These are phyloP conservation scores for Phania funesta DNA, from an alignment of 2,888 invertebrate genomes.

Conservation along the genomic window DNA sequence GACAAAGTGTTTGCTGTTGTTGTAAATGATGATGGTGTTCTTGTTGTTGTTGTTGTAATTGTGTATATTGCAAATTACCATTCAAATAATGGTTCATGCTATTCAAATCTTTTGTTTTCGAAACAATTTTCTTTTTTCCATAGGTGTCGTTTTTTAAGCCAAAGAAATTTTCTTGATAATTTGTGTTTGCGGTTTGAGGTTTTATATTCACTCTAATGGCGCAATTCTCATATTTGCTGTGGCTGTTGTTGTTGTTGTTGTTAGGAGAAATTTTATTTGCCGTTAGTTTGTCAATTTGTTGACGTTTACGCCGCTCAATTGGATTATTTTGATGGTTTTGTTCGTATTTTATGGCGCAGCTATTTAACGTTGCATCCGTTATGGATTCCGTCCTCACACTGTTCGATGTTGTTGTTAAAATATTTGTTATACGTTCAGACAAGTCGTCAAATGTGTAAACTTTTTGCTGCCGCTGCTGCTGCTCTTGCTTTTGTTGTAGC, in stretches of 20 bases:
- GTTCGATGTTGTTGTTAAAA: slow-evolving; percentile 18
- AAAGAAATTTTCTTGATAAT: not conserved
- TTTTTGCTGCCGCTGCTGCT: slow-evolving; percentile 29
- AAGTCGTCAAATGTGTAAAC: not conserved
- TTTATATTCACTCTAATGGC: slow-evolving; percentile 76
- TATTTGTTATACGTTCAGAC: not conserved
- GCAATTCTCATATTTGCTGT: slow-evolving; percentile 65
- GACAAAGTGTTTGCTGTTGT: not conserved
- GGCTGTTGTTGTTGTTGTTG: not conserved
- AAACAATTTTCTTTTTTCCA: slow-evolving; percentile 20
- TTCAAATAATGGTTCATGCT: slow-evolving; percentile 72
- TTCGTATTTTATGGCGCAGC: slow-evolving; percentile 15
- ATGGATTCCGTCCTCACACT: slow-evolving; percentile 30
- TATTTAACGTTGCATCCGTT: slow-evolving; percentile 51
- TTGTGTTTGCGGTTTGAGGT: slow-evolving; percentile 51
- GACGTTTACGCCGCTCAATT: slow-evolving; percentile 41
- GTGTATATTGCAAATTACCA: slow-evolving; percentile 65
- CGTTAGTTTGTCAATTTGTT: slow-evolving; percentile 10
- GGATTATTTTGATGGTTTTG: slow-evolving; percentile 54
- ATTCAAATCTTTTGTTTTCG: slow-evolving; percentile 50
- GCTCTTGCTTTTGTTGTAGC: slow-evolving; percentile 49
- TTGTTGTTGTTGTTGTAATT: slow-evolving; percentile 55
- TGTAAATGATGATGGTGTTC: not conserved
- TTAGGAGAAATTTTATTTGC: slow-evolving; percentile 35
- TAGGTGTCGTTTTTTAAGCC: not conserved